Evolutionary conservation across 1,140 invertebrate species (phyloP).

Genomic region (Pseudomyrmex dendroicus): DNA sequence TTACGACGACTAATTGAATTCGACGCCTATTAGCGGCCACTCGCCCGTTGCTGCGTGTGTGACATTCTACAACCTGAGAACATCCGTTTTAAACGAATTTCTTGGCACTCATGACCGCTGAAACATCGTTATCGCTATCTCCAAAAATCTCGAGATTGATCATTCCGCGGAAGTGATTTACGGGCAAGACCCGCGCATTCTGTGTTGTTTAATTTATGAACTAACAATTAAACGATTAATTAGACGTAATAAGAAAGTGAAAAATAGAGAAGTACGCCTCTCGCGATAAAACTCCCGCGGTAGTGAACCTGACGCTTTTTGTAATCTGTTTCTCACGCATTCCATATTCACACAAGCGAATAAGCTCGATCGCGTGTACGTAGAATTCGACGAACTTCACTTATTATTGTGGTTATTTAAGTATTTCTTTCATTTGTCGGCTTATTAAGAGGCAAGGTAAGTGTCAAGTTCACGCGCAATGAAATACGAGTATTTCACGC

Average conservation of each 20-base stretch:
- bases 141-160: slow-evolving; percentile 30
- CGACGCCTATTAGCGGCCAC: background rate
- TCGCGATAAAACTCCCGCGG: slow-evolving; percentile 65
- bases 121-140: slow-evolving; percentile 12
- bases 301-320: slow-evolving; percentile 73
- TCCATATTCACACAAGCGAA: background rate
- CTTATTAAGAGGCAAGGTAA: no score
- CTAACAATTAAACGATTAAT: slow-evolving; percentile 74
- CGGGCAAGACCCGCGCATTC: background rate
- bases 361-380: slow-evolving; percentile 43
- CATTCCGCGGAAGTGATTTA: slow-evolving; percentile 26
- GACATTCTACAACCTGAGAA: slow-evolving; percentile 6
- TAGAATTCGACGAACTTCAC: background rate
- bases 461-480: no score
- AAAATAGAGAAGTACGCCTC: slow-evolving; percentile 62
- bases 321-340: slow-evolving; percentile 64
- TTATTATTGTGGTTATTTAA: slow-evolving; percentile 16
- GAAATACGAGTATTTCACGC: no score
- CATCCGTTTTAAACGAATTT: slow-evolving; percentile 4
- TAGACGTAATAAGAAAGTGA: slow-evolving; percentile 62
- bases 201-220: slow-evolving; percentile 65
- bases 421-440: no score
- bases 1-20: slow-evolving; percentile 15
- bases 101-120: background rate
- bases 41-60: background rate